Evolutionary conservation across 2,888 invertebrate genomes (phyloP).

Genomic region (Autographa pulchrina): DNA sequence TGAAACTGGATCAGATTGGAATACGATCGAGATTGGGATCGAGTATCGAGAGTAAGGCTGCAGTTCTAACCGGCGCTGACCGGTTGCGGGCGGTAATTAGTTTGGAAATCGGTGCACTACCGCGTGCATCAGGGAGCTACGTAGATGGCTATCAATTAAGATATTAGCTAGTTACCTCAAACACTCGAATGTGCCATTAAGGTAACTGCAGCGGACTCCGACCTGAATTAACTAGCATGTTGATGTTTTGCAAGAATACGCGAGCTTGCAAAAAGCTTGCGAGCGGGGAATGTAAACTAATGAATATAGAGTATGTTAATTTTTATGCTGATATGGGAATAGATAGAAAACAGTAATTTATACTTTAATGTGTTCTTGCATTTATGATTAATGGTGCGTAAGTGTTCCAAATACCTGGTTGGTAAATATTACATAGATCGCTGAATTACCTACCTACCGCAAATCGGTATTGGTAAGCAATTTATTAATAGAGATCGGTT

Average conservation of each 20-base stretch:
- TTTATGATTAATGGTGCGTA: conserved; percentile 1
- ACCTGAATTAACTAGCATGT: neutral
- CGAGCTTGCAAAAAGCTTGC: conserved; percentile 28
- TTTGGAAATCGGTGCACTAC: conserved; percentile 41
- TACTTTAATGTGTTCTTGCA: conserved; percentile 7
- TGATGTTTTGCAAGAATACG: conserved; percentile 25
- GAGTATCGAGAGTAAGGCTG: no score
- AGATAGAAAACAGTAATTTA: conserved; percentile 13
- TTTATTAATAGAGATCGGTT: neutral
- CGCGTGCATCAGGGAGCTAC: conserved; percentile 19
- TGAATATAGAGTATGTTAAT: conserved; percentile 44
- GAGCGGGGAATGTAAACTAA: conserved; percentile 25
- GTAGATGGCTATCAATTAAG: conserved; percentile 44
- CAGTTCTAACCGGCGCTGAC: conserved; percentile 21
- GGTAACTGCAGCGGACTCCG: conserved; percentile 12
- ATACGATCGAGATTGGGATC: no score
- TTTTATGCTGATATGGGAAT: conserved; percentile 38
- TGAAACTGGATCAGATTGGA: no score
- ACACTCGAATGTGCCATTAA: conserved; percentile 27
- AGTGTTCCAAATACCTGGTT: neutral
- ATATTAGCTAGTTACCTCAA: conserved; percentile 36
- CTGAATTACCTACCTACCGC: neutral
- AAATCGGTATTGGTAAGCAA: neutral
- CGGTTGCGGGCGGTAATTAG: conserved; percentile 36
- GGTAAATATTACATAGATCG: neutral